Evolutionary conservation across 2,888 invertebrate species (phyloP).

Genomic region (Hermodice carunculata): DNA sequence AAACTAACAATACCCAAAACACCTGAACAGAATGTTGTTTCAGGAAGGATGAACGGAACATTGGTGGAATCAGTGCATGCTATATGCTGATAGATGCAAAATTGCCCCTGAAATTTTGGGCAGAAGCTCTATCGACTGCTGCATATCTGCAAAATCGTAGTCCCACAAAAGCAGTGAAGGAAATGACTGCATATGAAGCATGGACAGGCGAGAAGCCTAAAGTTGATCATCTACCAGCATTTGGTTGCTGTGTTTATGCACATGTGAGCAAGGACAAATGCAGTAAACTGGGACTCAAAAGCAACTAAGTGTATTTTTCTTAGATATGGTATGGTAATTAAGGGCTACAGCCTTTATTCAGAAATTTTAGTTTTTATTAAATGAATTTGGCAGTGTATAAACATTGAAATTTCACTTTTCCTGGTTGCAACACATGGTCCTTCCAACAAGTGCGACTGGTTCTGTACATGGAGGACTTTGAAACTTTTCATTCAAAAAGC

Average conservation of each 20-base stretch:
- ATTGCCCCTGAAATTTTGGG: constrained; percentile 54
- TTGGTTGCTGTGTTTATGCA: constrained; percentile 31
- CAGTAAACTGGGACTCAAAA: constrained; percentile 22
- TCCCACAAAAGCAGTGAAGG: constrained; percentile 35
- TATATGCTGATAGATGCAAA: constrained; percentile 49
- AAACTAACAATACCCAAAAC: constrained; percentile 55
- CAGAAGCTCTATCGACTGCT: constrained; percentile 60
- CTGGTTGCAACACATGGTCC: too few relatives aligned
- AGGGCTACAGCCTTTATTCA: constrained; percentile 24
- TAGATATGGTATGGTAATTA: constrained; percentile 30
- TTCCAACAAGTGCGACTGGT: too few relatives aligned
- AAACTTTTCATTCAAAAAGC: too few relatives aligned
- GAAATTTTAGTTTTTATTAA: too few relatives aligned
- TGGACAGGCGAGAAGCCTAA: constrained; percentile 30
- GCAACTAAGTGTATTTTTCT: constrained; percentile 18
- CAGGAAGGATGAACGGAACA: constrained; percentile 58
- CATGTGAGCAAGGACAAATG: constrained; percentile 28
- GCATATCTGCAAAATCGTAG: constrained; percentile 58
- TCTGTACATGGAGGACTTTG: too few relatives aligned
- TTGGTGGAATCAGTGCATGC: constrained; percentile 54
- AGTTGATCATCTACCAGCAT: constrained; percentile 19
- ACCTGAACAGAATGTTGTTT: constrained; percentile 61
- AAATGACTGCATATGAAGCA: constrained; percentile 40
- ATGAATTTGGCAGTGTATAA: too few relatives aligned
- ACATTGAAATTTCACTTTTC: too few relatives aligned